Base-by-base conservation (phyloP, 2,797 vertebrate genomes). In the Dallia pectoralis region DNA sequence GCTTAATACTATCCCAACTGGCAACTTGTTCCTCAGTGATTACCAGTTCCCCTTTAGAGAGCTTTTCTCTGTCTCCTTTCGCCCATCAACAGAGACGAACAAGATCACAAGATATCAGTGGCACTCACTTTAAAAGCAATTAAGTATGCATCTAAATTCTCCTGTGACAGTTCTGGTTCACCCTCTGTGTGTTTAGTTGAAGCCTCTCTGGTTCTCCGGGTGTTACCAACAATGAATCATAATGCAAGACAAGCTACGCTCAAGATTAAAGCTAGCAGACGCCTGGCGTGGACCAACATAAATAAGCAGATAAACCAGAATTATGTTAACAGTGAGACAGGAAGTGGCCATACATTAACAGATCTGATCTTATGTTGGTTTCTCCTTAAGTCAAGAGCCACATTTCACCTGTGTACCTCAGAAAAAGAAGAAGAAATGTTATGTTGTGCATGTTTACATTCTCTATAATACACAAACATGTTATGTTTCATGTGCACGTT, bases 81-180 rank as follows among this genome's bases (percentile, higher is more conserved):
- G 73, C 81, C 80, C 72, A 22, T 85, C 79, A 83, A 73, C 81
- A 79, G 84, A 82, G 78, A 77, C 85, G 82, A 83, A 84, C 77
- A 75, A 82, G 66, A 81, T 81, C 80, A 84, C 76, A 70, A 88
- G 75, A 85, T 85, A 84, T 87, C 82, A 81, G 79, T 82, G 76
- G 82, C 83, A 79, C 85, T 81, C 86, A 87, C 87, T 88, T 90
- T 88, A 89, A 91, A 89, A 89, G 84, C 82, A 83, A 85, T 91
- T 78, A 82, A 81, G 79, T 70, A 81, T 81, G 85, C 84, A 83
- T 87, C 85, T 85, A 74, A 80, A 88, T 89, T 84, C 75, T 72
- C 59, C 66, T 72, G 16, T 77, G 82, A 87, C 83, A 84, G 81
- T 70, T 81, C 77, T 77, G 69, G 77, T 80, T 30, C 71, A 70